Base-by-base conservation (phyloP, 1,140 invertebrate genomes). In the Thaumetopoea pityocampa region DNA sequence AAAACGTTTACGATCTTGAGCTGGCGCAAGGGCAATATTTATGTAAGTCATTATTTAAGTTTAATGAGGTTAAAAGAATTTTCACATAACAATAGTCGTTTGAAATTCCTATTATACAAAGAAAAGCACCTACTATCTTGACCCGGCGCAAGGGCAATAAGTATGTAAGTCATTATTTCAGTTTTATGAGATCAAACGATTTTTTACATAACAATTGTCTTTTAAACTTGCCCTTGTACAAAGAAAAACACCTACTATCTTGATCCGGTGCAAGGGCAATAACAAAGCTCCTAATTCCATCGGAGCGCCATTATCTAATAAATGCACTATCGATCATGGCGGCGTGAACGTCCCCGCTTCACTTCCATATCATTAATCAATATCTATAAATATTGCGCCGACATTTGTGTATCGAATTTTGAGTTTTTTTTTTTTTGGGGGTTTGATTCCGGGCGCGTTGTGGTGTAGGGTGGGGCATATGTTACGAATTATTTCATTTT, bases 241-340 rank as follows among this genome's bases (percentile, higher is more conserved):
- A n/a, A n/a, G n/a, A n/a, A n/a, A n/a, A n/a, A n/a, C n/a, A n/a
- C n/a, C n/a, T n/a, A n/a, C n/a, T n/a, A n/a, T n/a, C n/a, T n/a
- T n/a, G n/a, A n/a, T n/a, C n/a, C n/a, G n/a, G n/a, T n/a, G n/a
- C n/a, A n/a, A n/a, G n/a, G n/a, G n/a, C n/a, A n/a, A n/a, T n/a
- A 77, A 80, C 73, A 83, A 83, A 71, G 65, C 63, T 67, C 46
- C 65, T 73, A 76, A 80, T 82, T 74, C 67, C 71, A 80, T 79
- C 74, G 71, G 72, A 73, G 72, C 67, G 73, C 73, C 67, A 79
- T 80, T 78, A 79, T 80, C 76, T 80, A 77, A 83, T 79, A 83
- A 78, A 64, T 61, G 56, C 36, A 57, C 48, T 50, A 80, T 83
- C 70, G 60, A 79, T 80, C 76, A 80, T 46, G 19, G 45, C 44